phyloP scores from a whole-genome alignment of 2,888 invertebrate genomes.

The Mythimna impura region DNA sequence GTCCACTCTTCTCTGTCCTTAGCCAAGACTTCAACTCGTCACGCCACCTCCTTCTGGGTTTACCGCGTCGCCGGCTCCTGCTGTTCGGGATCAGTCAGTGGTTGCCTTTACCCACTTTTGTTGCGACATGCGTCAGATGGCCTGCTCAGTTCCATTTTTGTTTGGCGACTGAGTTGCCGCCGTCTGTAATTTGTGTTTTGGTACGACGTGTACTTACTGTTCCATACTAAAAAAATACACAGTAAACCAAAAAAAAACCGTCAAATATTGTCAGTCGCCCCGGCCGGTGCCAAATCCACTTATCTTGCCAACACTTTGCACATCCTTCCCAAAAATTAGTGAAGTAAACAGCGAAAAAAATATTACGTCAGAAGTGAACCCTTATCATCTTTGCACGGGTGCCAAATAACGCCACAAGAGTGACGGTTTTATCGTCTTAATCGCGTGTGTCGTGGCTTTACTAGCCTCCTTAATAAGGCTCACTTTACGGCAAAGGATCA shows the following conservation, averaged over 20 bases:
- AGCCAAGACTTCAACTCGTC: no score
- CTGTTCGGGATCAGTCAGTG: no score
- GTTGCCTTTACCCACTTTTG: no score
- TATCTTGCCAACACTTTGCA: constrained; percentile 28
- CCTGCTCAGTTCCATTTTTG: no score
- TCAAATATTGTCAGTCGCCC: background rate
- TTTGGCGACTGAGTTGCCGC: no score
- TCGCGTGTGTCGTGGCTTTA: constrained; percentile 48
- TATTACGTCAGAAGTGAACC: constrained; percentile 17
- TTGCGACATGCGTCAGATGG: no score
- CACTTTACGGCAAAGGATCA: constrained; percentile 68
- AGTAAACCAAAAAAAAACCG: background rate
- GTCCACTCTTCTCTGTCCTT: no score
- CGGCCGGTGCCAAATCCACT: constrained; percentile 11
- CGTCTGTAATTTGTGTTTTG: no score
- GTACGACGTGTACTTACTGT: no score
- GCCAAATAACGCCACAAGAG: constrained; percentile 52
- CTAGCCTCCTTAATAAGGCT: constrained; percentile 62
- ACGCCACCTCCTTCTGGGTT: no score
- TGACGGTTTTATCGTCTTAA: constrained; percentile 51
- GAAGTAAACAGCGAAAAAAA: constrained; percentile 41
- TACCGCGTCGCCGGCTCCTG: no score
- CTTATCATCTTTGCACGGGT: constrained; percentile 59
- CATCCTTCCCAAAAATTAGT: constrained; percentile 38
- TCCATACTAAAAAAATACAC: background rate